A percentile compares a stretch with the other conserved stretches of the same genome.
Conservation (phyloP, 2,797 vertebrate species). For the Pitangus sulphuratus region DNA sequence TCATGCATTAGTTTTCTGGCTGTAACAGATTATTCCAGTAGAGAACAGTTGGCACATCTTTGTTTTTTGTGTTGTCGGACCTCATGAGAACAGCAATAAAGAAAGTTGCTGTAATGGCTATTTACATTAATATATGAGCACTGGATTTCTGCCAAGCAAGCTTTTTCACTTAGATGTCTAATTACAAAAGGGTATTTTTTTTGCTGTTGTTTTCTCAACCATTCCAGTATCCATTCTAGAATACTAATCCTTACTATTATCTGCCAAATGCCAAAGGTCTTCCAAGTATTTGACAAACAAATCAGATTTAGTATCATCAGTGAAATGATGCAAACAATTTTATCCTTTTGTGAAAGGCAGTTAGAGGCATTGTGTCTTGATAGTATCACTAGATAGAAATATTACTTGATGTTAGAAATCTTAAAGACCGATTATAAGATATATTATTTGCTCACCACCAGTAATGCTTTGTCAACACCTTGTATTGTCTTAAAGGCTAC, state of each 20-base stretch:
- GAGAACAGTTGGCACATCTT: slow-evolving; percentile 26
- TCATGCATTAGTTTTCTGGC: background rate
- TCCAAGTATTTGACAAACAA: slow-evolving; percentile 55
- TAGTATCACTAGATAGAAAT: background rate
- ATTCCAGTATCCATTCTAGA: slow-evolving; percentile 22
- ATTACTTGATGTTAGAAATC: background rate
- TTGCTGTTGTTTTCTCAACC: slow-evolving; percentile 24
- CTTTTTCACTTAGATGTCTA: slow-evolving; percentile 44
- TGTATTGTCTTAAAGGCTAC: background rate
- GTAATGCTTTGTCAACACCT: background rate
- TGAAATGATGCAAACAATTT: slow-evolving; percentile 38
- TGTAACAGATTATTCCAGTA: background rate
- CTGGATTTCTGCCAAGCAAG: slow-evolving; percentile 31
- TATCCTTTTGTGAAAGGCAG: background rate
- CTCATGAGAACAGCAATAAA: slow-evolving; percentile 36
- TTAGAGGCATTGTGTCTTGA: background rate
- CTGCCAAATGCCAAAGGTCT: slow-evolving; percentile 21
- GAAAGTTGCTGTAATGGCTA: slow-evolving; percentile 40
- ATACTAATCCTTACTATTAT: slow-evolving; percentile 37
- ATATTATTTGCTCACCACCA: background rate
- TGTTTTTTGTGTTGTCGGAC: slow-evolving; percentile 26
- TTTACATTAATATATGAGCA: slow-evolving; percentile 55
- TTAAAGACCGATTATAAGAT: background rate
- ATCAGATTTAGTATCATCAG: slow-evolving; percentile 15
- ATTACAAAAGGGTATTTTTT: background rate